Conservation (phyloP, 2,888 invertebrate genomes). For the Campopleginae sp. region DNA sequence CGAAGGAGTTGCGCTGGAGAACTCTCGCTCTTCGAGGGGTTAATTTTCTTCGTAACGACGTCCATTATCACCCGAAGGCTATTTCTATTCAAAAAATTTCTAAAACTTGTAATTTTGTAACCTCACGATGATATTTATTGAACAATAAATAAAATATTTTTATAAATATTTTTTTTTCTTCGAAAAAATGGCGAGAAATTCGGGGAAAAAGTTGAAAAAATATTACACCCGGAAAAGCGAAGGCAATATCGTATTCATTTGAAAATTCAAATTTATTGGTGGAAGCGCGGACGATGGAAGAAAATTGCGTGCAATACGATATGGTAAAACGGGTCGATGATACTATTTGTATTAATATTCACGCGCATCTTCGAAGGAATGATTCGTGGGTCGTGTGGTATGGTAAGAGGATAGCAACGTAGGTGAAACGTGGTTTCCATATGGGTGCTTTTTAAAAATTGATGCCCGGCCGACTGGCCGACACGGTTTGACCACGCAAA, state of each 20-base stretch:
- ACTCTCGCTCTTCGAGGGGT: constrained; percentile 72
- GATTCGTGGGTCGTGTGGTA: constrained; percentile 62
- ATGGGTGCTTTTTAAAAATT: constrained; percentile 82
- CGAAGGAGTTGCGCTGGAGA: constrained; percentile 72
- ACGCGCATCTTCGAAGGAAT: constrained; percentile 63
- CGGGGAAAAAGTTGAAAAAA: not conserved
- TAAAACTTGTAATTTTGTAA: not conserved
- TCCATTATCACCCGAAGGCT: constrained; percentile 79
- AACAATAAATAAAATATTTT: not conserved
- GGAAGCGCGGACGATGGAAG: constrained; percentile 5
- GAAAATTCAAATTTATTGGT: constrained; percentile 15
- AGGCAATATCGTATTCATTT: not conserved
- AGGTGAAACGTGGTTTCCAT: constrained; percentile 81
- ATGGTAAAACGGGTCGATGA: constrained; percentile 50
- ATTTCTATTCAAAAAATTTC: not conserved
- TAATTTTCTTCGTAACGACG: constrained; percentile 84
- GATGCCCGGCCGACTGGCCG: constrained; percentile 76
- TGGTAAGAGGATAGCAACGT: constrained; percentile 51
- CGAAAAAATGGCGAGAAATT: too few relatives aligned
- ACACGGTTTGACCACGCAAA: constrained; percentile 78
- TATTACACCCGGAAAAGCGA: not conserved
- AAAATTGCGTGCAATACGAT: constrained; percentile 41
- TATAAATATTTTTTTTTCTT: too few relatives aligned
- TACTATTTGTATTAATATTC: constrained; percentile 67
- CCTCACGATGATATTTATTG: not conserved